Base-by-base conservation (phyloP, 2,113 vertebrate genomes). In the Platichthys flesus region DNA sequence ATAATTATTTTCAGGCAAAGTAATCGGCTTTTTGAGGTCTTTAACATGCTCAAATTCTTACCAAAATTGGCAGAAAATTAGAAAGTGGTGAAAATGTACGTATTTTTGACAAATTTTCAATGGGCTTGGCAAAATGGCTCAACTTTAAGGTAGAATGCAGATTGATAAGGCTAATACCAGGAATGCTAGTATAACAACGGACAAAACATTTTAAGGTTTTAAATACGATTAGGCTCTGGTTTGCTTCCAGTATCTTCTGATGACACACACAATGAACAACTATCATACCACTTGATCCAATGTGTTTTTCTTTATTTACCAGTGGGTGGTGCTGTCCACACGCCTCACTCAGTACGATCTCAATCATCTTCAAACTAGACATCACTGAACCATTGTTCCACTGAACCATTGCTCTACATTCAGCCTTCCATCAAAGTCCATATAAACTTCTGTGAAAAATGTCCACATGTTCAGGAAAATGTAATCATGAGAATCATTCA, bases 281-380 rank as follows among this genome's bases (percentile, higher is more conserved):
- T 6, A 49, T 16, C 45, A 49, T 18, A 26, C 26, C 23, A 67
- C 15, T 18, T 45, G 31, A 7, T 31, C 31, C 31, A 31, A 31
- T 31, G 20, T 57, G 57, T 42, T 31, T 55, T 42, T 52, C 18
- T 72, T 76, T 67, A 82, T 72, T 77, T 18, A 49, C 74, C 79
- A 64, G 58, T 18, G 49, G 49, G 31, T 64, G 59, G 59, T 8
- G 71, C 23, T 76, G 63, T 76, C 58, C 13, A 40, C 20, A 55
- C 3, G 47, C 66, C 9, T 42, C 42, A 71, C n/a, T 9, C 0
- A 42, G 40, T 49, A 18, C 1, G 45, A 49, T 49, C 45, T 49
- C 15, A 40, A 28, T 9, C 0, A 28, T 35, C 47, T 55, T 68
- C 16, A 68, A 54, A 15, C 23, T 49, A 82, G 40, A 58, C 42